phyloP scores from a whole-genome alignment of 2,888 invertebrate species.

The Molanna angustata region DNA sequence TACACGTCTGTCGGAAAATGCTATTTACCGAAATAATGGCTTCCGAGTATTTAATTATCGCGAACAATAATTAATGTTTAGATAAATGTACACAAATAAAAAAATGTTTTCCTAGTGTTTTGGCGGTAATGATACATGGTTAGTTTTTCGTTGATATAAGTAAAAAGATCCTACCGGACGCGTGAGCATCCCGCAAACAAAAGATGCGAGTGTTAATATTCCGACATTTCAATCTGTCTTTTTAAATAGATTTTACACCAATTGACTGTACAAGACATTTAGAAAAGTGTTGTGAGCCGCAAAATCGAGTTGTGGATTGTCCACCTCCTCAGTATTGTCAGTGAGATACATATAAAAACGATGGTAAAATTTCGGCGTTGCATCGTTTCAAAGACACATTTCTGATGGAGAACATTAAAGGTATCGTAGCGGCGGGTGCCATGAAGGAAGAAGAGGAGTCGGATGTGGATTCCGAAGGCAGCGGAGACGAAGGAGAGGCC shows the following conservation, averaged over 20 bases:
- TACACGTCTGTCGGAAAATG: conserved; percentile 55
- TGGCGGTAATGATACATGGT: conserved; percentile 18
- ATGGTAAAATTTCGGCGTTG: conserved; percentile 18
- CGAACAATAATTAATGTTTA: conserved; percentile 29
- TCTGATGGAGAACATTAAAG: conserved; percentile 26
- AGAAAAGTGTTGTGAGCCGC: no score
- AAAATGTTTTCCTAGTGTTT: conserved; percentile 18
- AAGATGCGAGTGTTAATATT: conserved; percentile 24
- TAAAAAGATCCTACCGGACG: conserved; percentile 7
- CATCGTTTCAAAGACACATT: conserved; percentile 18
- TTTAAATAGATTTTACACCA: conserved; percentile 11
- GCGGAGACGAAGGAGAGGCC: conserved; percentile 14
- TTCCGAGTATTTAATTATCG: conserved; percentile 44
- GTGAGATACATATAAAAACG: no score
- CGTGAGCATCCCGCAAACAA: conserved; percentile 20
- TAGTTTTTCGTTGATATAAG: conserved; percentile 8
- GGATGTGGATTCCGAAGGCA: conserved; percentile 34
- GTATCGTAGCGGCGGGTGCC: conserved; percentile 37
- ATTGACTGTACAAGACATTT: not conserved
- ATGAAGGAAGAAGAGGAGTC: conserved; percentile 38
- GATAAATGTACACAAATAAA: conserved; percentile 18
- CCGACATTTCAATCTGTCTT: conserved; percentile 4
- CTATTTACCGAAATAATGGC: conserved; percentile 60
- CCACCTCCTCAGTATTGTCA: no score
- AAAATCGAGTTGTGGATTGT: no score